Conservation (phyloP, 2,888 invertebrate genomes). For the Archips xylosteana region DNA sequence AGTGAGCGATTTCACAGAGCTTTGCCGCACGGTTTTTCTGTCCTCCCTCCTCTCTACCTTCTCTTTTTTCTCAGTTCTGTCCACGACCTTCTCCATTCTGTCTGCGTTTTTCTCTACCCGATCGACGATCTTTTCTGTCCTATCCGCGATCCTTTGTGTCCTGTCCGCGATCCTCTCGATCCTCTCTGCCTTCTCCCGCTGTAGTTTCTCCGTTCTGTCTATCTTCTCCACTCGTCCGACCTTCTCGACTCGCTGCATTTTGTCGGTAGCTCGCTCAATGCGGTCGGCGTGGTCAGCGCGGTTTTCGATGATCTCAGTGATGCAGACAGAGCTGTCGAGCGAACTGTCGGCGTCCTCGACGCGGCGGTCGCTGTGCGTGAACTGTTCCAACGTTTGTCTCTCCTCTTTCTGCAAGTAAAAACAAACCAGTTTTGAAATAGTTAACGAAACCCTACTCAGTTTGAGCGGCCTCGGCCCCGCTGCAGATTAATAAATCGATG, state of each 20-base stretch:
- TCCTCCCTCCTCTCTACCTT: constrained; percentile 64
- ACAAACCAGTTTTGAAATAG: constrained; percentile 29
- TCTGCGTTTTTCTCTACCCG: constrained; percentile 41
- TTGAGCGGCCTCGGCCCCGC: constrained; percentile 1
- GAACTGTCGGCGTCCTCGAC: constrained; percentile 53
- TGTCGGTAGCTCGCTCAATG: not conserved
- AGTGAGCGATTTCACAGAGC: constrained; percentile 91
- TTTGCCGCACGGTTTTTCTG: constrained; percentile 86
- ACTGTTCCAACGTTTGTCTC: constrained; percentile 73
- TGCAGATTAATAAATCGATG: constrained; percentile 12
- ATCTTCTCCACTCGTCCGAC: constrained; percentile 29
- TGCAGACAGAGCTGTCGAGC: constrained; percentile 50
- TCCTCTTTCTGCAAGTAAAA: constrained; percentile 67
- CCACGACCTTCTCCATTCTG: constrained; percentile 14
- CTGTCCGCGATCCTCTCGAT: constrained; percentile 38
- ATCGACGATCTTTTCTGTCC: constrained; percentile 41
- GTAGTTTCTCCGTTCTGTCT: constrained; percentile 8
- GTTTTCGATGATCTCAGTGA: constrained; percentile 42
- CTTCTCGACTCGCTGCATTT: constrained; percentile 17
- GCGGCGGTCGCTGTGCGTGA: constrained; percentile 72
- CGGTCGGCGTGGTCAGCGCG: constrained; percentile 4
- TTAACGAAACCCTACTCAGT: constrained; percentile 8
- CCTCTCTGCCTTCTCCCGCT: constrained; percentile 42
- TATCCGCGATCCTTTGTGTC: constrained; percentile 18
- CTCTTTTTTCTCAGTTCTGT: constrained; percentile 46